Conservation (phyloP, 1,140 invertebrate species). For the Musca vetustissima region DNA sequence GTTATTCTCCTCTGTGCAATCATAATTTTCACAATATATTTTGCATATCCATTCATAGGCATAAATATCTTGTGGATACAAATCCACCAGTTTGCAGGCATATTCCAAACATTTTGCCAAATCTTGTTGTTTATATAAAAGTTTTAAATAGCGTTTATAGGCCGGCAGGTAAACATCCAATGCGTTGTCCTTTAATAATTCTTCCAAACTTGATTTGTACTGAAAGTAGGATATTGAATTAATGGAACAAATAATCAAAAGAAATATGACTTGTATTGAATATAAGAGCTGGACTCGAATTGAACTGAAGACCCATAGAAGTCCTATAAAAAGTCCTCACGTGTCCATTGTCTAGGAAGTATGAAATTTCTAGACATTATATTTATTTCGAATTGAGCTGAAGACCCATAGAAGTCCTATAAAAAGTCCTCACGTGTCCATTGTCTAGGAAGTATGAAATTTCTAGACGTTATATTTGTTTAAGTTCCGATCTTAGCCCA, state of each 20-base stretch:
- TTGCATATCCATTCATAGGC: constrained; percentile 66
- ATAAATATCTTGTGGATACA: constrained; percentile 58
- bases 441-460: too few species aligned
- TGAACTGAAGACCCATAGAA: too few species aligned
- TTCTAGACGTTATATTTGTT: too few species aligned
- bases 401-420: too few species aligned
- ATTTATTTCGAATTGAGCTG: too few species aligned
- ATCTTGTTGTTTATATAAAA: constrained; percentile 60
- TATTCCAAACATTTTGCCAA: constrained; percentile 55
- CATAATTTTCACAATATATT: constrained; percentile 60
- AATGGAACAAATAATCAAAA: too few species aligned
- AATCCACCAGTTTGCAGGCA: constrained; percentile 57
- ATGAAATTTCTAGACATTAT: not conserved
- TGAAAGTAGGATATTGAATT: constrained; percentile 35
- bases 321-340: too few species aligned
- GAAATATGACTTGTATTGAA: too few species aligned
- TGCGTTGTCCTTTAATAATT: constrained; percentile 32
- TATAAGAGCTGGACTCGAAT: too few species aligned
- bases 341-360: too few species aligned
- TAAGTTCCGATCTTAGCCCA: too few species aligned
- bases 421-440: too few species aligned
- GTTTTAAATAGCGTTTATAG: constrained; percentile 61
- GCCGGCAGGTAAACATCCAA: constrained; percentile 49
- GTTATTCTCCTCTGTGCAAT: constrained; percentile 26
- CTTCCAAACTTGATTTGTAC: constrained; percentile 49